Evolutionary conservation across 2,888 invertebrate genomes (phyloP), one percentile per base, ranked within the genome.

Genomic region (Zonitis immaculata): DNA sequence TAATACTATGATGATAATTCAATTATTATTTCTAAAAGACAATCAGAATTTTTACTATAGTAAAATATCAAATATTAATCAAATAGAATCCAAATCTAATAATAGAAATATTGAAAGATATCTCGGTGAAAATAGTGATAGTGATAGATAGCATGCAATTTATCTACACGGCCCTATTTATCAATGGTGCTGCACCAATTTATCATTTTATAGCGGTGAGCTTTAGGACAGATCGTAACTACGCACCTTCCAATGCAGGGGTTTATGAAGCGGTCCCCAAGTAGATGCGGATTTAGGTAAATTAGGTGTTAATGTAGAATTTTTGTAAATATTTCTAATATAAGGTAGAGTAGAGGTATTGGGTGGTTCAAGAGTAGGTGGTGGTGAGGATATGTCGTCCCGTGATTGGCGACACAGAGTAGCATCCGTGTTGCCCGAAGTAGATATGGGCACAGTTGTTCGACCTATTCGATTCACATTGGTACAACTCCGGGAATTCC

Each of bases 161-260:
- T 35, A 35, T 35, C 35, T 35, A 35, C 9, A 16, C 35, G 35
- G 16, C 35, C 35, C 35, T 11, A 4, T 4, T 22, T 22, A 35
- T 7, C 16, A 16, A 35, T 18, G 16, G 16, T 16, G 9, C 12
- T 30, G 30, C n/a, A 30, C 12, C 30, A 30, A n/a, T 30, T 30
- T 12, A 30, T n/a, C n/a, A 30, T 5, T n/a, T 30, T n/a, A 30
- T 30, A 30, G 30, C 30, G 35, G 35, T 35, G 16, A 18, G 35
- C 18, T 35, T 3, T 8, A 8, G 16, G 35, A 35, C 11, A 16
- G 16, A 16, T 8, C 11, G 20, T 25, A 35, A 44, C 66, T 73
- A 73, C 79, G 80, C 80, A 82, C 81, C 82, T 82, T 82, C 81
- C 81, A 81, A 73, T 80, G 79, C 75, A 81, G 79, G 76, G 81